Conservation (phyloP, 2,113 vertebrate species). For the Mellivora capensis region DNA sequence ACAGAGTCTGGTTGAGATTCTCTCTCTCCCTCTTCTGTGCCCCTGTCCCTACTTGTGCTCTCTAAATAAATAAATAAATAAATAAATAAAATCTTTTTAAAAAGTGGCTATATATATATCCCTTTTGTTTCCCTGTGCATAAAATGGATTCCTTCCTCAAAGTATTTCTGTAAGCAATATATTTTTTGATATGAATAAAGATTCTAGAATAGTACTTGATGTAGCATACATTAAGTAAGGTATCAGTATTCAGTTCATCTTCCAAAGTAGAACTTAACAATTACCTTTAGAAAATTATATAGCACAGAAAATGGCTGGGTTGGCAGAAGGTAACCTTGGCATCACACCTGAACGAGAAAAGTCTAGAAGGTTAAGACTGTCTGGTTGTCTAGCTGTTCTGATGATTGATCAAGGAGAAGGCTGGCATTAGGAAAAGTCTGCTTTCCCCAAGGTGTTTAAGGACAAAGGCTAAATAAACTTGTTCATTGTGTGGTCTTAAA, state of each 20-base stretch:
- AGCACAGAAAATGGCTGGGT: not conserved
- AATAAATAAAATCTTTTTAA: not conserved
- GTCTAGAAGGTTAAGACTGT: not conserved
- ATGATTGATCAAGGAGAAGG: not conserved
- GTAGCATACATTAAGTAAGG: not conserved
- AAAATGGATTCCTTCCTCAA: not conserved
- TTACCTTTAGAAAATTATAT: not conserved
- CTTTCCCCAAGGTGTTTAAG: not conserved
- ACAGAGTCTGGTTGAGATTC: not conserved
- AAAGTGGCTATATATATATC: not conserved
- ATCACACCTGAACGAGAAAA: not conserved
- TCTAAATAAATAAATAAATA: not conserved
- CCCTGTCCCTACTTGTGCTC: too few species aligned
- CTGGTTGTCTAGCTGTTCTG: not conserved
- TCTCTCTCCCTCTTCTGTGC: not conserved
- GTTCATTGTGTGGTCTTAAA: not conserved
- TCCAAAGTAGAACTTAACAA: not conserved
- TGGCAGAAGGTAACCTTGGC: not conserved
- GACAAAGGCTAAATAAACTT: not conserved
- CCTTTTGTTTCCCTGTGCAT: not conserved
- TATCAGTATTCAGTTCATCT: not conserved
- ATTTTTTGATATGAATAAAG: not conserved
- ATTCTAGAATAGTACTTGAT: not conserved
- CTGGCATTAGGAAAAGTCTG: not conserved
- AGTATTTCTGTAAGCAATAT: not conserved